Evolutionary conservation across 2,888 invertebrate species (phyloP), one percentile per base, ranked within the genome.

Genomic region (Ophion ellenae): DNA sequence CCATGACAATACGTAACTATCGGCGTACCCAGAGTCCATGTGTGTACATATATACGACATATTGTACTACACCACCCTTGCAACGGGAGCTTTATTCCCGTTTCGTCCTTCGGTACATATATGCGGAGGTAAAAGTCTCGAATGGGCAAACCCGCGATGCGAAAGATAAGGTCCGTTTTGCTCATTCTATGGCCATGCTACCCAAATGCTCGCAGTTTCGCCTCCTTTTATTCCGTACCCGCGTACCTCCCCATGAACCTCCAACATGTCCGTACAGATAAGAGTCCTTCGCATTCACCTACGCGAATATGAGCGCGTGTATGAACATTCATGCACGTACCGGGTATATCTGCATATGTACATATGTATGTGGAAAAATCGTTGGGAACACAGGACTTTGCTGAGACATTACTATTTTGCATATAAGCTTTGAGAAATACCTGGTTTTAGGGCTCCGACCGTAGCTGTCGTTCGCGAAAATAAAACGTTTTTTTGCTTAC

Each of bases 81-180:
- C n/a, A 40, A 64, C 28, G 47, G 47, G 5, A 32, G 36, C 59
- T 59, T 59, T 73, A 59, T 59, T 73, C 59, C n/a, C 73, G 59
- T 73, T 63, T 61, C 36, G 61, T 36, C 24, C 40, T 59, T 7
- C 64, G 28, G 69, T 53, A 70, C 24, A 14, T 14, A 36, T 53
- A 20, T 20, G 40, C 24, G 0, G 28, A 57, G 17, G 63, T 47
- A 66, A 85, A 85, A 81, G 69, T 74, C 70, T 70, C 7, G 45
- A 69, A 36, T 28, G 53, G 78, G 81, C 69, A 70, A 71, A 78
- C 77, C 69, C 81, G 66, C 75, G 85, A 82, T 82, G 70, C 36
- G 78, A 78, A 63, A 85, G 85, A 85, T 85, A 85, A 81, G 64
- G 85, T 82, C 74, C 75, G 78, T 85, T 82, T 79, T 61, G 17